These are phyloP conservation scores for Danaus melanippus DNA, from an alignment of 1,140 invertebrate genomes.

Conservation along the genomic window DNA sequence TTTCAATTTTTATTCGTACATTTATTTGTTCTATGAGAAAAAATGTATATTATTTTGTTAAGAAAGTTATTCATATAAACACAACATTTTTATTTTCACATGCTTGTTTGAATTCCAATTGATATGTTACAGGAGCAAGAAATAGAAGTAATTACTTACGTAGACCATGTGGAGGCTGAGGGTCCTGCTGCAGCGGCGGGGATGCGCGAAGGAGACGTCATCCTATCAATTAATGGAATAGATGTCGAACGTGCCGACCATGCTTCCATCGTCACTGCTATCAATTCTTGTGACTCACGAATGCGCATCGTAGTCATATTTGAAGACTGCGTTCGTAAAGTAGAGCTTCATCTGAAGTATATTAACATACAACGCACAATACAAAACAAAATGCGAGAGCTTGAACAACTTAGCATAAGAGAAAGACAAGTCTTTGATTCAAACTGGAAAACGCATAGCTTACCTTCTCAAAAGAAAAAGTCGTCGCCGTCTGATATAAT, in stretches of 20 bases:
- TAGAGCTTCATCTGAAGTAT: conserved; percentile 91
- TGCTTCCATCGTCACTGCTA: conserved; percentile 90
- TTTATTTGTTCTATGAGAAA: no score
- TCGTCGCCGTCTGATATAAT: conserved; percentile 67
- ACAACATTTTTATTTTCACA: no score
- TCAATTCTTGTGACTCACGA: conserved; percentile 89
- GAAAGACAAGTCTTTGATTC: conserved; percentile 88
- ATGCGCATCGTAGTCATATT: conserved; percentile 97
- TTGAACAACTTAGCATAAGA: conserved; percentile 85
- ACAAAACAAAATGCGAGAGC: conserved; percentile 88
- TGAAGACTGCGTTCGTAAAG: conserved; percentile 95
- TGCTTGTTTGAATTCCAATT: no score
- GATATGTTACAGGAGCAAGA: conserved; percentile 73
- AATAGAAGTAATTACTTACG: conserved; percentile 95
- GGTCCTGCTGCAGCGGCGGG: conserved; percentile 91
- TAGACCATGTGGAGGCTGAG: conserved; percentile 94
- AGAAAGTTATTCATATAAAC: no score
- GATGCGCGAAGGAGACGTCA: conserved; percentile 95
- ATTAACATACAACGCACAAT: conserved; percentile 89
- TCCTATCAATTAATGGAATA: conserved; percentile 93
- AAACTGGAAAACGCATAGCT: conserved; percentile 89
- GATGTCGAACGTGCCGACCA: conserved; percentile 95
- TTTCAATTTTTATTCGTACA: no score
- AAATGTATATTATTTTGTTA: no score
- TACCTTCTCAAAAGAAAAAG: conserved; percentile 85